phyloP scores from a whole-genome alignment of 1,140 invertebrate species.

The Ooceraea biroi region DNA sequence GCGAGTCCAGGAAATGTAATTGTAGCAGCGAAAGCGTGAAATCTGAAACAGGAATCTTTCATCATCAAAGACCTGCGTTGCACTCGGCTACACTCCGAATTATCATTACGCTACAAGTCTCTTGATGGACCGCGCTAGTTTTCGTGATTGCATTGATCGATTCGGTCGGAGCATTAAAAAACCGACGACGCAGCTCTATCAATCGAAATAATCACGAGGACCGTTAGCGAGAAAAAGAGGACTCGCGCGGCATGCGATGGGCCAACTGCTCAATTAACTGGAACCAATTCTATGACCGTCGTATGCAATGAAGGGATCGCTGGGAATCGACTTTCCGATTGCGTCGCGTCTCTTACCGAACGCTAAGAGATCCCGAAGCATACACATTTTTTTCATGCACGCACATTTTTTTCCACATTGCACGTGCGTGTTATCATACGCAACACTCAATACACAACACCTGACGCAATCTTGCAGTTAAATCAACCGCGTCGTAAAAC shows the following conservation, averaged over 20 bases:
- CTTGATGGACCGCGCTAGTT: not conserved
- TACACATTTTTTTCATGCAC: too few relatives aligned
- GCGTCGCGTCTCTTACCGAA: slow-evolving; percentile 28
- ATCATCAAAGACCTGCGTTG: too few relatives aligned
- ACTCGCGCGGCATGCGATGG: not conserved
- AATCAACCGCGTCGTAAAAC: not conserved
- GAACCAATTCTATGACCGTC: slow-evolving; percentile 4
- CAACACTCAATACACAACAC: not conserved
- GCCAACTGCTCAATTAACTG: slow-evolving; percentile 57
- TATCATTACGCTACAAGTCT: not conserved
- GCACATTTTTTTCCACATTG: too few relatives aligned
- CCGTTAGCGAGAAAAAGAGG: slow-evolving; percentile 1
- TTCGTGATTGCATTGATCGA: slow-evolving; percentile 5
- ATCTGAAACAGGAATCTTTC: not conserved
- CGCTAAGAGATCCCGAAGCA: not conserved
- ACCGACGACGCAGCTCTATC: not conserved
- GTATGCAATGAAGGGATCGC: slow-evolving; percentile 42
- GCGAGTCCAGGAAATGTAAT: slow-evolving; percentile 3
- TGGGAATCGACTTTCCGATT: slow-evolving; percentile 34
- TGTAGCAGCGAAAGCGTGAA: not conserved
- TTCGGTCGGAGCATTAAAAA: not conserved
- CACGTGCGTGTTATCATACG: not conserved
- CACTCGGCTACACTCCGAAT: slow-evolving; percentile 20
- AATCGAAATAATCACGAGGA: slow-evolving; percentile 20
- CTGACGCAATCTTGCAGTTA: not conserved